Conservation (phyloP, 2,113 vertebrate species). For the Brachypodius melanocephalos region DNA sequence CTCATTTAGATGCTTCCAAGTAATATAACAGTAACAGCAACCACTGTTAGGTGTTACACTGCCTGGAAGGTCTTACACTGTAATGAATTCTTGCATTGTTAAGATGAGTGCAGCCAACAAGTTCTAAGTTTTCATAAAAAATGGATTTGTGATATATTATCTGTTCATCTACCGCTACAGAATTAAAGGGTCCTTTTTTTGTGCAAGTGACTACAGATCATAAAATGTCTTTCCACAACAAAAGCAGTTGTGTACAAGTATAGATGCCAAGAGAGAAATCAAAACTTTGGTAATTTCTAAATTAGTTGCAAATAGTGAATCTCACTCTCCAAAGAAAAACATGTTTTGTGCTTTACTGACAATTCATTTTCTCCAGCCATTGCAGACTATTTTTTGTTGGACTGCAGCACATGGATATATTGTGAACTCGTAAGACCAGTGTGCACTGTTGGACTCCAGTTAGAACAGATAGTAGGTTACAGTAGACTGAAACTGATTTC, state of each 20-base stretch:
- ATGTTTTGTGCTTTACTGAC: neutral
- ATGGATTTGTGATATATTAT: neutral
- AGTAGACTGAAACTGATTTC: conserved; percentile 27
- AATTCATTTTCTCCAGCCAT: neutral
- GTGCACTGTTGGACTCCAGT: neutral
- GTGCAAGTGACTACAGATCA: neutral
- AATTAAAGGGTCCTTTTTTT: neutral
- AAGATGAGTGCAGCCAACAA: neutral
- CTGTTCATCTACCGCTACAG: neutral
- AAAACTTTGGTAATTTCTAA: conserved; percentile 17
- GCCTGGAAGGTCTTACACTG: neutral
- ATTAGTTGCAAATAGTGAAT: neutral
- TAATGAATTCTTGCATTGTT: neutral
- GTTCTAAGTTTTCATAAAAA: neutral
- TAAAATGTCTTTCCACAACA: neutral
- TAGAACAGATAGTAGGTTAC: neutral
- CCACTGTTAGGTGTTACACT: neutral
- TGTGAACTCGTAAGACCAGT: neutral
- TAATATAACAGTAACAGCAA: neutral
- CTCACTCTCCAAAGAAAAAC: neutral
- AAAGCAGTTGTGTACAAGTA: neutral
- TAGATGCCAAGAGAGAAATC: neutral
- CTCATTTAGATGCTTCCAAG: neutral
- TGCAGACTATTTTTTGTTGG: neutral
- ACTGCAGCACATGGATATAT: neutral